Base-by-base conservation (phyloP, 2,888 invertebrate species). In the Drosophila tanythrix region DNA sequence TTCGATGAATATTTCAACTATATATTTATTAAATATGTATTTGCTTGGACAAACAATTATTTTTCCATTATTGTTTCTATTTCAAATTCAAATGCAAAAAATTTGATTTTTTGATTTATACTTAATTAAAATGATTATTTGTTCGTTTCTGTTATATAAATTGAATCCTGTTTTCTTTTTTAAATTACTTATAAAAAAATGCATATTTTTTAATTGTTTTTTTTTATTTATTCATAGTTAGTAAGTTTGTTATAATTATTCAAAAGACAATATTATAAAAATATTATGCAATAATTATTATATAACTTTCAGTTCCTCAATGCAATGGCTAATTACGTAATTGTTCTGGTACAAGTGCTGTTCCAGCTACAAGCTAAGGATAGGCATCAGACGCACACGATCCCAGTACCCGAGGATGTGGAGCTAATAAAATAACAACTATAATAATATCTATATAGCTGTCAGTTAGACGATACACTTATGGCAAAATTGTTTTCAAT, bases 331-430 rank as follows among this genome's bases (percentile, higher is more conserved):
- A 92, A 91, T 64, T 92, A 92, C 62, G 90, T 92, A 13, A 70
- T 92, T 18, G 79, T 92, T 21, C 59, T 92, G 46, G 90, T 92
- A 25, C 92, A 92, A 66, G 51, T 93, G 38, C 86, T 92, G 21
- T 89, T 90, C n/a, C 93, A 92, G 61, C 78, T 83, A 27, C 82
- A 73, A 50, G 76, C 86, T 35, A 78, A 76, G n/a, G 78, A 79
- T 27, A 76, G 36, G 4, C 35, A 76, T 21, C 67, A 69, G 18
- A 29, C 7, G 7, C 7, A 48, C 13, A 36, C 48, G 0, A 52
- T 81, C 15, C 13, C 21, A 3, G 66, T 82, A 25, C 57, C 67
- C n/a, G 63, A 63, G 5, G 82, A 91, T 65, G 80, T 81, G 21
- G 79, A 83, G 29, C 35, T 88, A 13, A 58, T 88, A 8, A 79